Percentiles rank a stretch among this genome's conserved stretches.
phyloP scores from a whole-genome alignment of 2,797 vertebrate genomes.

The Brotula barbata region DNA sequence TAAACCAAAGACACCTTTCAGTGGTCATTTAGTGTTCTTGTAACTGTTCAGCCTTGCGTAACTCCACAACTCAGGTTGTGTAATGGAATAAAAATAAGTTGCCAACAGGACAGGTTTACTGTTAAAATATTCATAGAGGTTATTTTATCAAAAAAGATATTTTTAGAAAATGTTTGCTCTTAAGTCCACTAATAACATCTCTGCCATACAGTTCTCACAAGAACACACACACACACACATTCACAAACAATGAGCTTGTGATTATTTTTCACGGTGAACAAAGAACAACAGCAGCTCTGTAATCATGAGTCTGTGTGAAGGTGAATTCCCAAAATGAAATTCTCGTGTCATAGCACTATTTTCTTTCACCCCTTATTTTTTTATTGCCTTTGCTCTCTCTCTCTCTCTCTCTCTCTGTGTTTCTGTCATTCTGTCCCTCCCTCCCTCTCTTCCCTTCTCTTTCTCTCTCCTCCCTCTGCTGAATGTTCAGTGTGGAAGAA shows the following conservation, averaged over 20 bases:
- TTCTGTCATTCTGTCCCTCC: conserved; percentile 5
- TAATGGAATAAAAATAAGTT: conserved; percentile 58
- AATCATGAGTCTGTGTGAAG: not conserved
- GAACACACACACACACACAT: not conserved
- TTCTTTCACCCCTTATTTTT: not conserved
- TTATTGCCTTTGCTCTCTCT: not conserved
- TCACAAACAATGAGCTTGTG: not conserved
- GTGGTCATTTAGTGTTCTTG: not conserved
- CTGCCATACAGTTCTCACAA: conserved; percentile 2
- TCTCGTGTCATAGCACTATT: not conserved
- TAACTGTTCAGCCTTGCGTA: conserved; percentile 34
- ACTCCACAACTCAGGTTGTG: conserved; percentile 14
- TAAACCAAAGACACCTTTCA: not conserved
- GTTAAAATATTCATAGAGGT: conserved; percentile 59
- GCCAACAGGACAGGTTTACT: conserved; percentile 45
- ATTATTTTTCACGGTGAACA: not conserved
- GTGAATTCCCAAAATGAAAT: conserved; percentile 5
- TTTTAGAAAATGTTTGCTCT: conserved; percentile 49
- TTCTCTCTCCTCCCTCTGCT: conserved; percentile 31
- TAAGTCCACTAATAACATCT: conserved; percentile 22
- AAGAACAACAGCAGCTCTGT: not conserved
- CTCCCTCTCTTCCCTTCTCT: conserved; percentile 10
- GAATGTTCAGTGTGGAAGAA: conserved; percentile 11
- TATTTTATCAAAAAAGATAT: conserved; percentile 37
- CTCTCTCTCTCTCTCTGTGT: not conserved